These are phyloP conservation scores for Dolichallabes microphthalmus DNA, from an alignment of 2,113 vertebrate genomes.

Conservation along the genomic window DNA sequence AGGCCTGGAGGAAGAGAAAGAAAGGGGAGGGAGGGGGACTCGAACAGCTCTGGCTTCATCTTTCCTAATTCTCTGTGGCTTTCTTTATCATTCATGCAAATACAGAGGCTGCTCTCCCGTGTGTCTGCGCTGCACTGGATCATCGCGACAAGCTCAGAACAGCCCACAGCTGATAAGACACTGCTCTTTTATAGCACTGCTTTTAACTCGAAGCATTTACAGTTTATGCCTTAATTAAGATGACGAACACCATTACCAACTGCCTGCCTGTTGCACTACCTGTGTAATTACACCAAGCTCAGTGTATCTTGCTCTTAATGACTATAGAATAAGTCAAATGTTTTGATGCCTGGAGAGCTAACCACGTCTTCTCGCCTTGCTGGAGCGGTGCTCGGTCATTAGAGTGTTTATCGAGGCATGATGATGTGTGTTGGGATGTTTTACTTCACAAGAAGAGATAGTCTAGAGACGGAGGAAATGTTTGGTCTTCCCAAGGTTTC, in stretches of 20 bases:
- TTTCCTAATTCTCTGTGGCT: conserved; percentile 35
- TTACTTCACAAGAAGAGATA: conserved; percentile 27
- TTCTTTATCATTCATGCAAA: conserved; percentile 35
- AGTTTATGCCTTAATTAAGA: conserved; percentile 58
- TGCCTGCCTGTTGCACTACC: conserved; percentile 46
- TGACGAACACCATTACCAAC: conserved; percentile 48
- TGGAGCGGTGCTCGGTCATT: conserved; percentile 48
- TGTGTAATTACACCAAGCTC: conserved; percentile 56
- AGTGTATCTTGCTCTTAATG: conserved; percentile 53
- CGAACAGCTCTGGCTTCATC: conserved; percentile 8
- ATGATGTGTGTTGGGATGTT: conserved; percentile 21
- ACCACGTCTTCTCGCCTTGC: conserved; percentile 45
- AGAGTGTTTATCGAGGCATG: conserved; percentile 49
- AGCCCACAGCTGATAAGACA: background rate
- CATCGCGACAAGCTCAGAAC: background rate
- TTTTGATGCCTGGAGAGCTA: conserved; percentile 51
- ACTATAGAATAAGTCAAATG: conserved; percentile 54
- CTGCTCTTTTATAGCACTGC: conserved; percentile 26
- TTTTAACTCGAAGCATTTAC: conserved; percentile 46
- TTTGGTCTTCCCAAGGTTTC: background rate
- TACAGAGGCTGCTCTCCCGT: background rate
- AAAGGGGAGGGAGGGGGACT: background rate
- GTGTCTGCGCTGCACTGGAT: conserved; percentile 18
- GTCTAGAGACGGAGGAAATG: background rate
- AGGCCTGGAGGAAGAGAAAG: conserved; percentile 41